A percentile compares a stretch with the other conserved stretches of the same genome.
phyloP scores from a whole-genome alignment of 2,797 vertebrate species.

The Halcyon badia region DNA sequence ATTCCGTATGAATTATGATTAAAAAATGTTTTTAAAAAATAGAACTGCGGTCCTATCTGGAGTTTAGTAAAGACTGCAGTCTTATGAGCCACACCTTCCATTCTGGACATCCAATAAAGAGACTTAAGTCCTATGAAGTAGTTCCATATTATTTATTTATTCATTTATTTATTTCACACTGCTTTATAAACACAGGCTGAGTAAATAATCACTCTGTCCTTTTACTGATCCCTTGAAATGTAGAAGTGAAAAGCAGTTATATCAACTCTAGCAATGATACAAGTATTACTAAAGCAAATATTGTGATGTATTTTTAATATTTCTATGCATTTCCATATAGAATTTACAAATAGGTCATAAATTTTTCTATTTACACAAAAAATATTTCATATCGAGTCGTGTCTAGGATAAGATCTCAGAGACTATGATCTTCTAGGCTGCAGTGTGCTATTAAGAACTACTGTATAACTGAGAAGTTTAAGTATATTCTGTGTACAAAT shows the following conservation, averaged over 20 bases:
- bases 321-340: neutral
- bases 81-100: neutral
- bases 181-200: neutral
- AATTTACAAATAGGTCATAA: neutral
- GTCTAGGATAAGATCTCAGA: neutral
- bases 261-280: neutral
- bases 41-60: neutral
- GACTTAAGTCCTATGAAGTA: neutral
- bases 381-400: accelerated
- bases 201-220: neutral
- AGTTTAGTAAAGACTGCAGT: neutral
- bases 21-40: neutral
- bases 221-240: neutral
- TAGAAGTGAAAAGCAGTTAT: neutral
- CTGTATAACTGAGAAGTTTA: neutral
- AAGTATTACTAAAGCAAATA: neutral
- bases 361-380: neutral
- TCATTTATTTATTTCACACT: too few relatives aligned
- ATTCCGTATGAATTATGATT: neutral
- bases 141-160: neutral
- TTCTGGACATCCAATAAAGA: neutral
- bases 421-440: neutral
- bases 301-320: neutral
- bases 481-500: neutral
- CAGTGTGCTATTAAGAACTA: neutral